Evolutionary conservation across 2,113 vertebrate genomes (phyloP).

Genomic region (Epinephelus moara): DNA sequence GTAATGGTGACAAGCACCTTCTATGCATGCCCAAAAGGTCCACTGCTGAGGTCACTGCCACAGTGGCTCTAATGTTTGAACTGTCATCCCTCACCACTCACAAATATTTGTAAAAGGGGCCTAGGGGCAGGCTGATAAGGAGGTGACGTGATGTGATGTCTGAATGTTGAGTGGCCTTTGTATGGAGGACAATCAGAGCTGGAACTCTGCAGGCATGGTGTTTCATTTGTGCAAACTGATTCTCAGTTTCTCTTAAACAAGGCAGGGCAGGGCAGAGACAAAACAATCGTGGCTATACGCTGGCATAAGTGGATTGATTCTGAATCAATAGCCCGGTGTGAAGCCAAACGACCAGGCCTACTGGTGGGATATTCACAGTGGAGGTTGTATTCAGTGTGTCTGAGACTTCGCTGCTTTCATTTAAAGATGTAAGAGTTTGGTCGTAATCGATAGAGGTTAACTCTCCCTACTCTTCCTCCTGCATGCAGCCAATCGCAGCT

Average conservation of each 20-base stretch:
- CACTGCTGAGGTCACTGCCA: neutral
- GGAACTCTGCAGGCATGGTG: neutral
- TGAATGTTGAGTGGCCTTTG: constrained; percentile 25
- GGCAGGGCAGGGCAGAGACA: neutral
- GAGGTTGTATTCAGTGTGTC: constrained; percentile 42
- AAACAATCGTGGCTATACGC: neutral
- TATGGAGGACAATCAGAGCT: constrained; percentile 11
- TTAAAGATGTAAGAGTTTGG: constrained; percentile 17
- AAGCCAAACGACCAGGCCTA: neutral
- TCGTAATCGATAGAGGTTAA: constrained; percentile 57
- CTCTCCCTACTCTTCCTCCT: neutral
- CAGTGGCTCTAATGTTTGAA: constrained; percentile 23
- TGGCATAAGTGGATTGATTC: constrained; percentile 29
- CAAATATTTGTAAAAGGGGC: constrained; percentile 65
- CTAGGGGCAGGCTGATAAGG: constrained; percentile 60
- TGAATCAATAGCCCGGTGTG: constrained; percentile 12
- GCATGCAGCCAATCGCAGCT: constrained; percentile 32
- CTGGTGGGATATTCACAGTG: constrained; percentile 9
- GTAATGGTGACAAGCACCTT: too few relatives aligned
- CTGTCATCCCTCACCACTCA: constrained; percentile 12
- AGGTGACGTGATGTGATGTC: constrained; percentile 33
- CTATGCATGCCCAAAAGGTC: constrained; percentile 3
- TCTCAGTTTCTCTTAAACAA: constrained; percentile 22
- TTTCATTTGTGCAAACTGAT: constrained; percentile 44
- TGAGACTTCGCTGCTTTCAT: constrained; percentile 21